Percentiles rank a stretch among this genome's conserved stretches.
These are phyloP conservation scores for Alouatta palliata DNA, from an alignment of 2,113 vertebrate genomes.

Conservation along the genomic window DNA sequence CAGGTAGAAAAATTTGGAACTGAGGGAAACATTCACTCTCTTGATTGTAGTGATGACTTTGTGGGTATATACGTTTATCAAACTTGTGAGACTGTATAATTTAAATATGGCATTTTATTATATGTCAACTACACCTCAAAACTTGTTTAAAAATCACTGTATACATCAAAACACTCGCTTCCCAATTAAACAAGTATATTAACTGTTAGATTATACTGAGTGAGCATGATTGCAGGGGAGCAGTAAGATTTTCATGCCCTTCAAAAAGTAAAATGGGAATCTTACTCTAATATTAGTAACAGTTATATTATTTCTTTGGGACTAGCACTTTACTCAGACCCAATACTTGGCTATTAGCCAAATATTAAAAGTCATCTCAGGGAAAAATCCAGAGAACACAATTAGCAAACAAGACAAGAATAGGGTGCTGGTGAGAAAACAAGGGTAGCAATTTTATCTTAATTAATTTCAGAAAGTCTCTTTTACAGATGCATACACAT, in stretches of 20 bases:
- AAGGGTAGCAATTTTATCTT: neutral
- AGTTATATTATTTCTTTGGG: neutral
- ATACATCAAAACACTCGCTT: neutral
- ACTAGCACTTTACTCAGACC: neutral
- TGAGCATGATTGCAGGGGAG: neutral
- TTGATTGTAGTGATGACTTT: neutral
- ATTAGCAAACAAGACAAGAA: conserved; percentile 34
- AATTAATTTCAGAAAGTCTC: neutral
- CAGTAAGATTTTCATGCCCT: neutral
- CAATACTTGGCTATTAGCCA: neutral
- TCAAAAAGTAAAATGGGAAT: neutral
- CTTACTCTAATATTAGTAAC: neutral
- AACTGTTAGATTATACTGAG: neutral
- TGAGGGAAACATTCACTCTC: neutral
- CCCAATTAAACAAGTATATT: neutral
- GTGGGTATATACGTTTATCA: fast-evolving
- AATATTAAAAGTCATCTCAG: conserved; percentile 45
- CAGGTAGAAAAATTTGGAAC: neutral
- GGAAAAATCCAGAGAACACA: conserved; percentile 54
- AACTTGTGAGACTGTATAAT: neutral
- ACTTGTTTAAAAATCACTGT: neutral
- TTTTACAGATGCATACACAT: neutral
- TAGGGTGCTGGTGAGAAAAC: neutral
- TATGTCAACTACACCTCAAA: neutral
- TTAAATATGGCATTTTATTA: neutral